Conservation (phyloP, 1,140 invertebrate genomes). For the Macrobrachium rosenbergii region DNA sequence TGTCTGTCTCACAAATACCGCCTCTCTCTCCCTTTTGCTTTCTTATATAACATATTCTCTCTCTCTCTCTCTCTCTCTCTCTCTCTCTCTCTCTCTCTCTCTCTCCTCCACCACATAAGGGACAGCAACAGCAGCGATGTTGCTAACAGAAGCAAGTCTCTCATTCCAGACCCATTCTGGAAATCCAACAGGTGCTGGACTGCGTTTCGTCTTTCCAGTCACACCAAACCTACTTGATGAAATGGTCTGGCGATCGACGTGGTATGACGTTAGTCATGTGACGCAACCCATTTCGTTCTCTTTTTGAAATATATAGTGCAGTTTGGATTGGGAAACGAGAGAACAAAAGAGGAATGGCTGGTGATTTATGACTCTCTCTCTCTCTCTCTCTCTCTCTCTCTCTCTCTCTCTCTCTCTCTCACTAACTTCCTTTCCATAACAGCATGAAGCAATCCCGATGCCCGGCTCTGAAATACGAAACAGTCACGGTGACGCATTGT, state of each 20-base stretch:
- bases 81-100: too few relatives aligned
- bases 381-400: constrained; percentile 5
- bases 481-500: too few relatives aligned
- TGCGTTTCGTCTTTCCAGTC: too few relatives aligned
- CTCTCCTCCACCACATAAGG: too few relatives aligned
- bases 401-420: constrained; percentile 18
- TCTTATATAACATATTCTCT: background rate
- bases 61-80: background rate
- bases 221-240: too few relatives aligned
- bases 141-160: too few relatives aligned
- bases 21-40: constrained; percentile 17
- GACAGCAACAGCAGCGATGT: too few relatives aligned
- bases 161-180: too few relatives aligned
- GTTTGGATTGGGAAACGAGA: background rate
- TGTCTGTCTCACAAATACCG: background rate
- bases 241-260: background rate
- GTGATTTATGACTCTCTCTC: background rate
- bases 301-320: background rate
- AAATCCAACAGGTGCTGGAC: too few relatives aligned
- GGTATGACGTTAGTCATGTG: background rate
- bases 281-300: background rate
- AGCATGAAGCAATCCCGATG: too few relatives aligned
- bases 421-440: background rate
- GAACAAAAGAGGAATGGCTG: background rate
- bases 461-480: too few relatives aligned